Conservation (phyloP, 2,797 vertebrate species). For the Aselliscus stoliczkanus region DNA sequence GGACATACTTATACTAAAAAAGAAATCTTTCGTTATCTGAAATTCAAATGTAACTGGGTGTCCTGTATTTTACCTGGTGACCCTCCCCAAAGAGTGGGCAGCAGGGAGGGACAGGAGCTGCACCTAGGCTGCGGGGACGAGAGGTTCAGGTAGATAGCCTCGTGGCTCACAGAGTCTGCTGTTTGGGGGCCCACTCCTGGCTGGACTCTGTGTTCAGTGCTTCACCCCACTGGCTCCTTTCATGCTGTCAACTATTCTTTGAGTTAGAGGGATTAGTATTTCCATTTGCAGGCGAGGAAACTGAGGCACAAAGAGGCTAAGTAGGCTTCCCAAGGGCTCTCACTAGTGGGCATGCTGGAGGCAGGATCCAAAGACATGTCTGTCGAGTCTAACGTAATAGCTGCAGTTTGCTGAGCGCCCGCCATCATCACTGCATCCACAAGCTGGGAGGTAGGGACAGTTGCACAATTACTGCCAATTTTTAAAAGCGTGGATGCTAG, state of each 20-base stretch:
- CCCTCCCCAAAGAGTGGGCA: background rate
- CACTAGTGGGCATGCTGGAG: background rate
- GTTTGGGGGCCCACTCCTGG: background rate
- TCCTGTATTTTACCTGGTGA: background rate
- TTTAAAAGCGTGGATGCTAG: background rate
- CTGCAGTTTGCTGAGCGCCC: rapidly evolving
- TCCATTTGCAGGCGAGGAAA: background rate
- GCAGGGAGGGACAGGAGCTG: background rate
- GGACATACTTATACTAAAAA: background rate
- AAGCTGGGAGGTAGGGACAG: background rate
- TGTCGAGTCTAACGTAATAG: rapidly evolving
- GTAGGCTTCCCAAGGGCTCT: background rate
- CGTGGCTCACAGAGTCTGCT: background rate
- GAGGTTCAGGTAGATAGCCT: background rate
- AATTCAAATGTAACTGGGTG: background rate
- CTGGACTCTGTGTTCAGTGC: background rate
- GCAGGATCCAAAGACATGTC: background rate
- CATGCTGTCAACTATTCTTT: background rate
- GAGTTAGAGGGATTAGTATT: background rate
- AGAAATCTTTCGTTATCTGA: background rate
- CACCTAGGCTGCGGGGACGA: background rate
- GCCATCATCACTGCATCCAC: rapidly evolving
- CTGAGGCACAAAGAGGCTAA: background rate
- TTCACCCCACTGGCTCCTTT: background rate
- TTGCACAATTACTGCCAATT: rapidly evolving